Evolutionary conservation across 2,797 vertebrate species (phyloP).

Genomic region (Sciurus vulgaris): DNA sequence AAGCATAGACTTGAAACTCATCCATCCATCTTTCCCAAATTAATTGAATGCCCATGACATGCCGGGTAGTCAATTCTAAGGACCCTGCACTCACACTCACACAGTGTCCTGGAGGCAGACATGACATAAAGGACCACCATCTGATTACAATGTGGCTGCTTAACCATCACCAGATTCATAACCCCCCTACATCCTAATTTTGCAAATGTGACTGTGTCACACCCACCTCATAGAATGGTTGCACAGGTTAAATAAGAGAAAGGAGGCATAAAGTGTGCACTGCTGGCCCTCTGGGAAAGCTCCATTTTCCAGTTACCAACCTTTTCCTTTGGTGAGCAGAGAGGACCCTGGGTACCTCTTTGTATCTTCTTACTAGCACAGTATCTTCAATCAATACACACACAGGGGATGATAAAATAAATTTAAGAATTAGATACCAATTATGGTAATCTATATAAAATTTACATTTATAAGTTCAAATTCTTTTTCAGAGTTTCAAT

Average conservation of each 20-base stretch:
- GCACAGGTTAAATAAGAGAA: background rate
- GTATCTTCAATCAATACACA: background rate
- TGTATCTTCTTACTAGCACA: background rate
- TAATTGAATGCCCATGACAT: too few species aligned
- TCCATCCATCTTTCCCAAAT: background rate
- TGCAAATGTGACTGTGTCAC: background rate
- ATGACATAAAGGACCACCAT: too few species aligned
- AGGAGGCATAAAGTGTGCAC: background rate
- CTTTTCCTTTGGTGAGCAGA: fast-evolving
- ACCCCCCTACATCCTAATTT: background rate
- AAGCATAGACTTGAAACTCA: background rate
- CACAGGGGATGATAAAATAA: background rate
- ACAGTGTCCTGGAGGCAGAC: too few species aligned
- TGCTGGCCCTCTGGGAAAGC: background rate
- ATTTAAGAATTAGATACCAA: background rate
- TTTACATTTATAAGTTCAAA: background rate
- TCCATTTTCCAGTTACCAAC: too few species aligned
- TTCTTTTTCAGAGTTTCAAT: background rate
- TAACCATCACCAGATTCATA: too few species aligned
- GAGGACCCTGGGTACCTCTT: fast-evolving
- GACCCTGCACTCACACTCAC: background rate
- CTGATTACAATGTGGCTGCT: background rate
- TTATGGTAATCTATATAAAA: background rate
- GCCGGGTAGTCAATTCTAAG: background rate
- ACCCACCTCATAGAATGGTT: background rate